These are phyloP conservation scores for Anguilla marmorata DNA, from an alignment of 2,797 vertebrate genomes.

Conservation along the genomic window DNA sequence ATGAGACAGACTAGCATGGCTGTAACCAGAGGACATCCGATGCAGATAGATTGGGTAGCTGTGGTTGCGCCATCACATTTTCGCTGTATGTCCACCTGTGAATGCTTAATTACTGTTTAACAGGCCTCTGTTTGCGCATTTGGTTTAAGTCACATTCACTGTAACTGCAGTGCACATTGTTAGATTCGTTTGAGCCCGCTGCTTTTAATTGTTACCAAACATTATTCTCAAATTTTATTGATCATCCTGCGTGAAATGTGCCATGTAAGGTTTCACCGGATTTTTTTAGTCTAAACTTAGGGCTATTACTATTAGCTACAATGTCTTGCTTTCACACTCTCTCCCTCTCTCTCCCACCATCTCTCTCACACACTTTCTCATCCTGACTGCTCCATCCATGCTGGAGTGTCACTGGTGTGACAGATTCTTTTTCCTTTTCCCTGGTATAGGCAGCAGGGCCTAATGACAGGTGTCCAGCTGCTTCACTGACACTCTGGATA, in stretches of 20 bases:
- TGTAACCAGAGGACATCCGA: background rate
- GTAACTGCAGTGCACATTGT: background rate
- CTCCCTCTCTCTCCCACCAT: slow-evolving; percentile 4
- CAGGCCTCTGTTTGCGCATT: background rate
- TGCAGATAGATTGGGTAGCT: background rate
- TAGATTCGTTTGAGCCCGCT: background rate
- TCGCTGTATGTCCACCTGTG: background rate
- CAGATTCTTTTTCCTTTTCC: background rate
- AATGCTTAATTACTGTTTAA: background rate
- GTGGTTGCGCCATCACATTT: too few species aligned
- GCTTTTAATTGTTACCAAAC: background rate
- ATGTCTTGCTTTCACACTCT: too few species aligned
- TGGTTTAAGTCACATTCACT: background rate
- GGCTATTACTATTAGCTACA: background rate
- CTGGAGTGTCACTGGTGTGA: background rate
- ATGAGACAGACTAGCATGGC: background rate
- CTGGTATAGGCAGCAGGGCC: background rate
- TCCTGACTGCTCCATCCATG: background rate
- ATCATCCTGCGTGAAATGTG: background rate
- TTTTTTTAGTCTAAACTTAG: background rate
- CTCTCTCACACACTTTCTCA: background rate
- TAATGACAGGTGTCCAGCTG: slow-evolving; percentile 15
- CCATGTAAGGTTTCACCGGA: background rate
- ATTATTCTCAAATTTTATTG: background rate
- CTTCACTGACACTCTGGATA: background rate